phyloP scores from a whole-genome alignment of 2,888 invertebrate genomes.

The Unio pictorum region DNA sequence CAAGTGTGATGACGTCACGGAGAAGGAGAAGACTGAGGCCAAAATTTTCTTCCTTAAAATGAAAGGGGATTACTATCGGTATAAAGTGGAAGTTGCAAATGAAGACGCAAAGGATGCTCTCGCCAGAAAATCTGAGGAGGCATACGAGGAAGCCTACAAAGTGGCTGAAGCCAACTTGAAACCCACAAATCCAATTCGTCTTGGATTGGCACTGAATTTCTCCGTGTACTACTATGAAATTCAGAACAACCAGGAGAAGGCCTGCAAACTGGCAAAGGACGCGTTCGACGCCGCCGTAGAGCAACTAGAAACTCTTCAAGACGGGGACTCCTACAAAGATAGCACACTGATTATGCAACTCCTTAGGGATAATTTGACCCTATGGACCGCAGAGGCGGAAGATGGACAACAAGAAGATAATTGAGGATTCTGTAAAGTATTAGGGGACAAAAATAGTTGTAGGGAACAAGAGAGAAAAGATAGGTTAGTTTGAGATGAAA shows the following conservation, averaged over 20 bases:
- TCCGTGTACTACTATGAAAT: conserved; percentile 99
- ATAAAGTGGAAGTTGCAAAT: conserved; percentile 99
- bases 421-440: not conserved
- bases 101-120: conserved; percentile 89
- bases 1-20: conserved; percentile 94
- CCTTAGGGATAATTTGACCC: conserved; percentile 78
- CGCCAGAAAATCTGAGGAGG: conserved; percentile 90
- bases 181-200: conserved; percentile 98
- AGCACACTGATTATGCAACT: conserved; percentile 99
- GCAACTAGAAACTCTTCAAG: conserved; percentile 97
- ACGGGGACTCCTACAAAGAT: conserved; percentile 99
- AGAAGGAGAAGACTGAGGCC: conserved; percentile 84
- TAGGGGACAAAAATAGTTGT: not conserved
- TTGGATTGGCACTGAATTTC: conserved; percentile 99
- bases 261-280: conserved; percentile 99
- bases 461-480: not conserved
- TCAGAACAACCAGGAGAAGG: conserved; percentile 97
- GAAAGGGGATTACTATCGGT: conserved; percentile 99
- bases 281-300: conserved; percentile 99
- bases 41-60: conserved; percentile 99
- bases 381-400: conserved; percentile 91
- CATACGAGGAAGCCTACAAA: conserved; percentile 99
- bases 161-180: conserved; percentile 99
- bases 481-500: not conserved
- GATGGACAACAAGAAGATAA: conserved; percentile 74